Percentiles rank a stretch among this genome's conserved stretches.
These are phyloP conservation scores for Anodontia alba DNA, from an alignment of 2,888 invertebrate genomes.

Conservation along the genomic window DNA sequence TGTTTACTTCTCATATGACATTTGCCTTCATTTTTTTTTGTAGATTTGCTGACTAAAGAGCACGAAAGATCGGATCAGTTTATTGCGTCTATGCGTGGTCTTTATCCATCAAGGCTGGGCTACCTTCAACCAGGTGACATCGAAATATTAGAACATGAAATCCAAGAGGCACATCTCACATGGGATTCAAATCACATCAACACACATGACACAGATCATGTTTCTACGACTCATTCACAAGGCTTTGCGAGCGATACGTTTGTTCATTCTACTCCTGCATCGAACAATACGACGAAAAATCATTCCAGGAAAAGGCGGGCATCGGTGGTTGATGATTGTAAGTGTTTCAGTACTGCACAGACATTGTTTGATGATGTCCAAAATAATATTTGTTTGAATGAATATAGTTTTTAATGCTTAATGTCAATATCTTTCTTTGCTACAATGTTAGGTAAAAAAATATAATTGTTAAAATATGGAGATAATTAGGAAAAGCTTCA, in stretches of 20 bases:
- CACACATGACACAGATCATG: background rate
- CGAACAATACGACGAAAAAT: background rate
- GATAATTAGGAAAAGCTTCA: too few species aligned
- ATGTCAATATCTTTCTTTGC: too few species aligned
- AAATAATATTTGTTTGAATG: too few species aligned
- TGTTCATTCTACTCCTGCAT: background rate
- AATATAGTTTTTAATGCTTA: too few species aligned
- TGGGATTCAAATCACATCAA: conserved; percentile 32
- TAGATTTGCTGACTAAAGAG: conserved; percentile 59
- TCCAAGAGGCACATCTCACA: conserved; percentile 43
- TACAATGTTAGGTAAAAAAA: too few species aligned
- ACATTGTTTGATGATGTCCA: too few species aligned
- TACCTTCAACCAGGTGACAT: conserved; percentile 39
- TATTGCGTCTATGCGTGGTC: conserved; percentile 49
- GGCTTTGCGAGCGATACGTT: too few species aligned
- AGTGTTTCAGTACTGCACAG: background rate
- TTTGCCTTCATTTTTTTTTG: background rate
- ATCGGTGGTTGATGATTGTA: background rate
- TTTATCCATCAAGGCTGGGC: conserved; percentile 51
- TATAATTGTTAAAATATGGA: too few species aligned
- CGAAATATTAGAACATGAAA: conserved; percentile 38
- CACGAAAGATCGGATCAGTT: conserved; percentile 50
- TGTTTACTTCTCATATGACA: too few species aligned
- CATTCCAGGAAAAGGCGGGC: conserved; percentile 6
- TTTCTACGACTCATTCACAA: too few species aligned